Evolutionary conservation across 2,888 invertebrate genomes (phyloP).

Genomic region (Rhorus exstirpatorius): DNA sequence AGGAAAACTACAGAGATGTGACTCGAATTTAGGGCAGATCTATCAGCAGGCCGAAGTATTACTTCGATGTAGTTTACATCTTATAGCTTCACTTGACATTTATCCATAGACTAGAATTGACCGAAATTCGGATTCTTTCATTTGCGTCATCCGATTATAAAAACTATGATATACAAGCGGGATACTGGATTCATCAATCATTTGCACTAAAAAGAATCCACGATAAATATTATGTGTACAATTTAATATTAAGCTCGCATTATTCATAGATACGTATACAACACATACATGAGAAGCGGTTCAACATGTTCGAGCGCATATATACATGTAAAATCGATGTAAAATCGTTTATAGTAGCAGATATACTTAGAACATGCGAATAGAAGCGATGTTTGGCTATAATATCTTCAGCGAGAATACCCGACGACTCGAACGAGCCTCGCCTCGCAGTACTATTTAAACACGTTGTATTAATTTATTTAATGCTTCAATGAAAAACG

Average conservation of each 20-base stretch:
- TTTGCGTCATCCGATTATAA: constrained; percentile 40
- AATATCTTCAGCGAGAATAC: background rate
- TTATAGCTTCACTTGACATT: no score
- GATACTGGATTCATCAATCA: constrained; percentile 10
- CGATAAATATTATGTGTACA: no score
- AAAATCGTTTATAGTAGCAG: constrained; percentile 28
- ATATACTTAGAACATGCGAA: constrained; percentile 16
- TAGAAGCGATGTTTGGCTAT: constrained; percentile 19
- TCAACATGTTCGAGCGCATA: constrained; percentile 27
- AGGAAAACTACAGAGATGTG: no score
- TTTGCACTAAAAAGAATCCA: background rate
- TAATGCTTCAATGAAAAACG: no score
- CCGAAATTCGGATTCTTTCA: constrained; percentile 1
- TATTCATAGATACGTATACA: no score
- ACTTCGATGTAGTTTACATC: no score
- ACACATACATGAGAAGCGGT: constrained; percentile 30
- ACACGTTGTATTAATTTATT: background rate
- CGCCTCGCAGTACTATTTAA: no score
- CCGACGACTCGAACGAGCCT: background rate
- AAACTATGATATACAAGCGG: constrained; percentile 19
- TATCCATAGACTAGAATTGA: constrained; percentile 7
- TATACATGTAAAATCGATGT: background rate
- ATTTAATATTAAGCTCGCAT: no score
- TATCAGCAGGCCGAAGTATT: no score
- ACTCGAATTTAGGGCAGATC: no score